Base-by-base conservation (phyloP, 2,888 invertebrate genomes). In the Nemurella pictetii region DNA sequence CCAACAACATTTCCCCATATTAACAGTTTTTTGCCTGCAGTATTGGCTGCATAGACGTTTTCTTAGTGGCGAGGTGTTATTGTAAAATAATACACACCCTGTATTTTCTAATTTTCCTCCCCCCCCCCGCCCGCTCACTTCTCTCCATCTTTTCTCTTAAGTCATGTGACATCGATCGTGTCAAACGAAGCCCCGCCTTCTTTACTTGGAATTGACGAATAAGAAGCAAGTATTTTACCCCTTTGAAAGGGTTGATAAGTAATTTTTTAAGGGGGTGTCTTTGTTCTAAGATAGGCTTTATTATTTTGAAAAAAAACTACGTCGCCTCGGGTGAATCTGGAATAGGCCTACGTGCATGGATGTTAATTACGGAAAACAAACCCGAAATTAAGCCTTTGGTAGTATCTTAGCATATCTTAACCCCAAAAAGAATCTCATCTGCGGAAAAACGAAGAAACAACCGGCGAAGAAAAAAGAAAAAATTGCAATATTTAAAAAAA, bases 121-220 rank as follows among this genome's bases (percentile, higher is more conserved):
- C 82, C 72, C 72, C 3, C 55, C 55, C 55, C 55, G 1, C 9
- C 55, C 55, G 2, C 55, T 20, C 55, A 20, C 12, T 20, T 55
- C 78, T 82, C 82, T 72, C 82, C 72, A 55, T 72, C 55, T 82
- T 72, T 82, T 82, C 72, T 36, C 82, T 81, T 55, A 72, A 82
- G 82, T 82, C 82, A 82, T 82, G 82, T 82, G 82, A 82, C 82
- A 82, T 82, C 82, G 82, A 82, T 82, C 82, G 82, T 82, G 82
- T 82, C 82, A 82, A 82, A 82, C 28, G 27, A 72, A 82, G 82
- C 82, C 82, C 20, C 82, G 82, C 82, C 82, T 82, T 82, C 82
- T 82, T 82, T 82, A 36, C 82, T 82, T 72, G 55, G 82, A 27
- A 27, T 72, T 82, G 82, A 82, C 82, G 82, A 82, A 82, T 82